These are phyloP conservation scores for Drosophila atroscutellata DNA, from an alignment of 2,888 invertebrate species.

Conservation along the genomic window DNA sequence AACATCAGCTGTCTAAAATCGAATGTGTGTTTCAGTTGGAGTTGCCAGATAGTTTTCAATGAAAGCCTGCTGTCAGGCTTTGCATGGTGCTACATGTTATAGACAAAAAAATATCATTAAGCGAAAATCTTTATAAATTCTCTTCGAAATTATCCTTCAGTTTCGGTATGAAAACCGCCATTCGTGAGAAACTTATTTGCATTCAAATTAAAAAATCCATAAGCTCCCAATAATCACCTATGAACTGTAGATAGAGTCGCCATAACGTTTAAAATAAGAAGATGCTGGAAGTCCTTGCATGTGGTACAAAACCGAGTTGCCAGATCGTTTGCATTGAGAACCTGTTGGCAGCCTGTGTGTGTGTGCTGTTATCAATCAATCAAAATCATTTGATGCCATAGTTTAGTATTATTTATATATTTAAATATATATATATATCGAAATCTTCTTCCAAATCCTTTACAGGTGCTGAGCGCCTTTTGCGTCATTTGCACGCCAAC, in stretches of 20 bases:
- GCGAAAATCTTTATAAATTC: not conserved
- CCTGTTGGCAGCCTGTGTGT: not conserved
- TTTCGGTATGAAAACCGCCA: not conserved
- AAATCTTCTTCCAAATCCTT: slow-evolving; percentile 36
- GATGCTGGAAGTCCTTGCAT: not conserved
- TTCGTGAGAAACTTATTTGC: not conserved
- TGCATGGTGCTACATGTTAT: not conserved
- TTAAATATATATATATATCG: not conserved
- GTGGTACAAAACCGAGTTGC: not conserved
- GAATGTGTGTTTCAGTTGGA: not conserved
- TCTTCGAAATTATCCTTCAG: not conserved
- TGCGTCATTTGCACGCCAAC: slow-evolving; percentile 90
- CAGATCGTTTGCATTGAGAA: not conserved
- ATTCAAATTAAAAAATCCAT: not conserved
- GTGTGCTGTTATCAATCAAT: no score
- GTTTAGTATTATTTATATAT: not conserved
- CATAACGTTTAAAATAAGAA: not conserved
- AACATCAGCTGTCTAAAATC: not conserved
- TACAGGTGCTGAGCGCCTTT: slow-evolving; percentile 91
- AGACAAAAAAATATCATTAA: not conserved
- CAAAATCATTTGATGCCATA: not conserved
- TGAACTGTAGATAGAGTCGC: not conserved
- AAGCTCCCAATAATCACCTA: not conserved
- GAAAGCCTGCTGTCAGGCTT: not conserved
- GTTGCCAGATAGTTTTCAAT: not conserved